These are phyloP conservation scores for Heliangelus exortis DNA, from an alignment of 2,797 vertebrate genomes.

Conservation along the genomic window DNA sequence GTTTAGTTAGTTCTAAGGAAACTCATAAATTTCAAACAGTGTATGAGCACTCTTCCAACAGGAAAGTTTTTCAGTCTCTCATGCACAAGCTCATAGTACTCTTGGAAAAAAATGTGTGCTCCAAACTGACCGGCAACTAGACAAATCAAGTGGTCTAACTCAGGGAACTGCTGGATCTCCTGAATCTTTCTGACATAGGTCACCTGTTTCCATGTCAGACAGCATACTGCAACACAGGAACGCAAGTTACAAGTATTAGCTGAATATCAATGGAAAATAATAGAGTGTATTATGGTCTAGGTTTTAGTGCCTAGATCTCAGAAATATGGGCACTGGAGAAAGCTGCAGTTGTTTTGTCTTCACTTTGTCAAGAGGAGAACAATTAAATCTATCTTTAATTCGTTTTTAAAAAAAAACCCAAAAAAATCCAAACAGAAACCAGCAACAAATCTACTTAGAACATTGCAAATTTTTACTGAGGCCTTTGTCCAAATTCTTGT, in stretches of 20 bases:
- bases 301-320: neutral
- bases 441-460: neutral
- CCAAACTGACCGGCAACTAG: neutral
- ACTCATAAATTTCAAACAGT: neutral
- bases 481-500: conserved; percentile 7
- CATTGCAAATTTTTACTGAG: neutral
- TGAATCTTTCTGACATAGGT: neutral
- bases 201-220: neutral
- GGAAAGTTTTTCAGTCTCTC: neutral
- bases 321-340: neutral
- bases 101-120: neutral
- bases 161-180: neutral
- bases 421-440: too few relatives aligned
- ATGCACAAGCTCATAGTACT: neutral
- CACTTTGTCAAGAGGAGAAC: neutral
- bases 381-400: neutral
- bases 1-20: neutral
- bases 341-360: neutral
- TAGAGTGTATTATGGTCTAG: neutral
- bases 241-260: neutral
- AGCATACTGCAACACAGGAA: neutral
- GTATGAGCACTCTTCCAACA: neutral
- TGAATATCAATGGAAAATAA: neutral
- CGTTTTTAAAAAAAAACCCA: neutral
- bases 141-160: neutral